Percentiles rank a stretch among this genome's conserved stretches.
phyloP scores from a whole-genome alignment of 92 coral and sea anemone genomes.

The Epizoanthus ramosus region DNA sequence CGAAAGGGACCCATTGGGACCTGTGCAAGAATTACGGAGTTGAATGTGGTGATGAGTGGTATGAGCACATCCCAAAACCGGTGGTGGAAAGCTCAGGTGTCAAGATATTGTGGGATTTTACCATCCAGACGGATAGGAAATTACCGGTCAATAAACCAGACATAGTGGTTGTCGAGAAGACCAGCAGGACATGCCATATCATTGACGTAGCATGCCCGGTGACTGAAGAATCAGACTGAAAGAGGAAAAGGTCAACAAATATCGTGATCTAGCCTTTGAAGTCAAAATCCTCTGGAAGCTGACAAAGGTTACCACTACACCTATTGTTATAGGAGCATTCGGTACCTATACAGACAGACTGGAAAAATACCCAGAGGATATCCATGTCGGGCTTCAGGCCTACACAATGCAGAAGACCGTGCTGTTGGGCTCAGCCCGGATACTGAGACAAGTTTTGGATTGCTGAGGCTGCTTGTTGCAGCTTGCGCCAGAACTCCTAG shows the following conservation, averaged over 20 bases:
- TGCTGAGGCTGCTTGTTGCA: constrained; percentile 26
- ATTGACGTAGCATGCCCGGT: constrained; percentile 33
- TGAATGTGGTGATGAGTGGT: constrained; percentile 44
- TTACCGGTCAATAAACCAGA: constrained; percentile 38
- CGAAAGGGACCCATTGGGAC: constrained; percentile 51
- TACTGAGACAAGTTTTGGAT: constrained; percentile 17
- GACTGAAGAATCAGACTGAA: constrained; percentile 37
- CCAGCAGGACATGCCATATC: constrained; percentile 28
- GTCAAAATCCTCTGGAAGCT: constrained; percentile 14
- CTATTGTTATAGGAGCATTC: constrained; percentile 16
- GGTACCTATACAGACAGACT: constrained; percentile 22
- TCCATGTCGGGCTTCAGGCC: constrained; percentile 26
- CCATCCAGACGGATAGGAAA: constrained; percentile 40
- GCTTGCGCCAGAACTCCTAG: constrained; percentile 20
- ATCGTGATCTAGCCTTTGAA: constrained; percentile 21
- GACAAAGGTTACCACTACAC: constrained; percentile 12
- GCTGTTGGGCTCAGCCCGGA: constrained; percentile 19
- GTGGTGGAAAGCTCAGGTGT: constrained; percentile 25
- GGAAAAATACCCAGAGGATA: constrained; percentile 20
- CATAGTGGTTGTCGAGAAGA: constrained; percentile 39
- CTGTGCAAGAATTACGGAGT: constrained; percentile 45
- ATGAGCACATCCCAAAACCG: constrained; percentile 30
- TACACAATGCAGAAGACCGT: constrained; percentile 15
- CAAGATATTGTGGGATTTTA: constrained; percentile 42
- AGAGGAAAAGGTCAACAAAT: constrained; percentile 22